A percentile compares a stretch with the other conserved stretches of the same genome.
Conservation (phyloP, 2,113 vertebrate species). For the Macroglossus sobrinus region DNA sequence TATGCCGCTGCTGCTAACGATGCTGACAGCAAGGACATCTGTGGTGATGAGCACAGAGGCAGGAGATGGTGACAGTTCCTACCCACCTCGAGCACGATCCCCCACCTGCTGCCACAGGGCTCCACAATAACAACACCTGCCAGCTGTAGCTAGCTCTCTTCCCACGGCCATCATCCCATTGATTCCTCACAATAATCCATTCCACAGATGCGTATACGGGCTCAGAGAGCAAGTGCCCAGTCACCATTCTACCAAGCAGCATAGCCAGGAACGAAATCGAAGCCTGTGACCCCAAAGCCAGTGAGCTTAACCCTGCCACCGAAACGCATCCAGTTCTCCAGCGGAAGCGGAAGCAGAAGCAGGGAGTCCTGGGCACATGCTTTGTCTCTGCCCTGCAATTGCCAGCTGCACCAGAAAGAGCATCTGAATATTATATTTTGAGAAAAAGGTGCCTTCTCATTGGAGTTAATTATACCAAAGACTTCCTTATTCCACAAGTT, state of each 20-base stretch:
- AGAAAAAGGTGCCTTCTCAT: neutral
- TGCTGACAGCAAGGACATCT: neutral
- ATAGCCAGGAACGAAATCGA: neutral
- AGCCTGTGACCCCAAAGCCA: neutral
- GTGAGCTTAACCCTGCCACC: neutral
- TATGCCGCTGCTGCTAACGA: neutral
- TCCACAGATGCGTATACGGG: neutral
- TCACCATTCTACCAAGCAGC: neutral
- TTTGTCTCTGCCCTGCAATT: neutral
- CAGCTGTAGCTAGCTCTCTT: fast-evolving
- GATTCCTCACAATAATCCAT: neutral
- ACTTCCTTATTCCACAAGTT: fast-evolving
- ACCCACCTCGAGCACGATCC: fast-evolving
- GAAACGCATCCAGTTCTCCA: neutral
- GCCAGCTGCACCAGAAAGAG: neutral
- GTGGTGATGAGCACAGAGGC: fast-evolving
- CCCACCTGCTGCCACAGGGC: neutral
- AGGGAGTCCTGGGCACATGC: neutral
- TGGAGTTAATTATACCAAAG: neutral
- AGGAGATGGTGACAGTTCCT: neutral
- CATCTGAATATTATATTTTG: neutral
- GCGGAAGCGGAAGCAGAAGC: neutral
- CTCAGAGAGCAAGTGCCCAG: neutral
- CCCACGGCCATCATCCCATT: fast-evolving
- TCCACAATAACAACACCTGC: neutral